Conservation (phyloP, 1,140 invertebrate species). For the Rhagoletis pomonella region DNA sequence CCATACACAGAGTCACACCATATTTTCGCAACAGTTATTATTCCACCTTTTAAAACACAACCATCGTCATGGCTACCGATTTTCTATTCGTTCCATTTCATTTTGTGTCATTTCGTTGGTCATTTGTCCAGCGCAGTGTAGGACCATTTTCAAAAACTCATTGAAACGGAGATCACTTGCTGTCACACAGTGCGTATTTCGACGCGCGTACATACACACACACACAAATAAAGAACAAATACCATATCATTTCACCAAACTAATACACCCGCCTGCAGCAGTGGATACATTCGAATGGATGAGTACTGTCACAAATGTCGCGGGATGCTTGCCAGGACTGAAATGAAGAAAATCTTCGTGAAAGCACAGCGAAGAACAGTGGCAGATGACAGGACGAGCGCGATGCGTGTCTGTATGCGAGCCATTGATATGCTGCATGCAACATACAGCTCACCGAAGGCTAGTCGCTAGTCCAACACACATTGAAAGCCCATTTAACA, state of each 20-base stretch:
- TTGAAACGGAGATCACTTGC: constrained; percentile 45
- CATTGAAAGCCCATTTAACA: constrained; percentile 73
- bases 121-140: constrained; percentile 22
- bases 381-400: not conserved
- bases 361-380: not conserved
- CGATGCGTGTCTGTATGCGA: not conserved
- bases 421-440: not conserved
- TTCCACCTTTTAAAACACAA: no score
- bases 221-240: not conserved
- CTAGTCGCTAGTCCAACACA: not conserved
- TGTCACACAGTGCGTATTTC: constrained; percentile 35
- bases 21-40: no score
- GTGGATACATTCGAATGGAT: constrained; percentile 19
- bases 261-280: constrained; percentile 21
- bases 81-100: constrained; percentile 45
- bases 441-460: not conserved
- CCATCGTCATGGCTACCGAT: constrained; percentile 8
- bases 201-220: not conserved
- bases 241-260: not conserved
- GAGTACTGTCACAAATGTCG: constrained; percentile 45
- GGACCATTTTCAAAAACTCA: constrained; percentile 30
- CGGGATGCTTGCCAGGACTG: not conserved
- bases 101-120: constrained; percentile 49
- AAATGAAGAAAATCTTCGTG: constrained; percentile 29
- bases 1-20: no score